Evolutionary conservation across 2,888 invertebrate genomes (phyloP).

Genomic region (Chaetogeoica ovagalla): DNA sequence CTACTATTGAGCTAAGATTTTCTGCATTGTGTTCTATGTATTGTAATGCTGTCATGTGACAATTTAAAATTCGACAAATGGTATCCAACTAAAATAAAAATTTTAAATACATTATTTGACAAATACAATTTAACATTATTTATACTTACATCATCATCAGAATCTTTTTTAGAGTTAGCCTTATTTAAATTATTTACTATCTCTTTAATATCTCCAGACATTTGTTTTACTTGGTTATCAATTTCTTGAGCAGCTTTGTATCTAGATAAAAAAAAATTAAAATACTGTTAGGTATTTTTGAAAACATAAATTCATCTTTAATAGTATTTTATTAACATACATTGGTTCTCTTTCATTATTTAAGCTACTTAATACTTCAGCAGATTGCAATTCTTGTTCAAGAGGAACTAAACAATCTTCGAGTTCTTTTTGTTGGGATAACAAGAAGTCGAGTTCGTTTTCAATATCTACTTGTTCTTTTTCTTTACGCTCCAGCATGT

Average conservation of each 20-base stretch:
- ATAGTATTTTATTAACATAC: conserved; percentile 60
- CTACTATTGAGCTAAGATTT: conserved; percentile 35
- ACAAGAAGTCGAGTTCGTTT: conserved; percentile 89
- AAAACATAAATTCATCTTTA: conserved; percentile 14
- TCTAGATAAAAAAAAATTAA: conserved; percentile 20
- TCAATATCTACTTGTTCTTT: conserved; percentile 83
- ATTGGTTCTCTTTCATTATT: conserved; percentile 88
- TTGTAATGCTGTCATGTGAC: conserved; percentile 93
- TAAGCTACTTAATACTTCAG: conserved; percentile 62
- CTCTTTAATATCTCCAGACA: conserved; percentile 93
- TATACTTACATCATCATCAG: conserved; percentile 78
- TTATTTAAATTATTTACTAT: conserved; percentile 93
- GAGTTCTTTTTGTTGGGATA: conserved; percentile 88
- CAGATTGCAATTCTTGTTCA: conserved; percentile 73
- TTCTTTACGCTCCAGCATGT: conserved; percentile 44
- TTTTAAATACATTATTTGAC: neutral
- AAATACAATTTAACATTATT: neutral
- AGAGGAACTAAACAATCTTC: conserved; percentile 84
- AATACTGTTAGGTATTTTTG: conserved; percentile 22
- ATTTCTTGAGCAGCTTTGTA: conserved; percentile 73
- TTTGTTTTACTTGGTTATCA: conserved; percentile 88
- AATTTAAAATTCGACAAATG: conserved; percentile 89
- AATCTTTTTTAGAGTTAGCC: conserved; percentile 79
- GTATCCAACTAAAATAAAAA: conserved; percentile 63
- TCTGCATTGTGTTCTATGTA: conserved; percentile 86